phyloP scores from a whole-genome alignment of 92 coral and sea anemone genomes.

The Heliopora coerulea region DNA sequence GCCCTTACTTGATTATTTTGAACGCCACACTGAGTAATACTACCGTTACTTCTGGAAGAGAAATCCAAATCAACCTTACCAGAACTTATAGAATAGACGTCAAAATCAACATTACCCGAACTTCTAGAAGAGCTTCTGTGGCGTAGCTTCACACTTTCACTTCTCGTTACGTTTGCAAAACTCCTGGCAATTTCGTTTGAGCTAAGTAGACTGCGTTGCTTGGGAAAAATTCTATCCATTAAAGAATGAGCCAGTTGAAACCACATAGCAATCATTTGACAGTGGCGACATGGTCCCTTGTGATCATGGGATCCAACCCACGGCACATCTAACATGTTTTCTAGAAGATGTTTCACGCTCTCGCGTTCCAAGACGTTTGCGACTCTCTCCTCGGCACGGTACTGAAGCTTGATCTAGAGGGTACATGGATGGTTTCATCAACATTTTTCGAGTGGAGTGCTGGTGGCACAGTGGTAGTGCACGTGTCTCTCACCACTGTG shows the following conservation, averaged over 20 bases:
- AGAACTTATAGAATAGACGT: no score
- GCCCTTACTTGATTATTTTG: no score
- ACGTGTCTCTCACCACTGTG: no score
- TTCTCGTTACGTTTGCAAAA: constrained; percentile 22
- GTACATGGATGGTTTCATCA: background rate
- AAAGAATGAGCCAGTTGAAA: constrained; percentile 83
- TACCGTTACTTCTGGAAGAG: no score
- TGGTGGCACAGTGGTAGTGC: no score
- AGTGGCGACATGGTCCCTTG: constrained; percentile 76
- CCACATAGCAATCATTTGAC: constrained; percentile 92
- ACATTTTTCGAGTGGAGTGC: no score
- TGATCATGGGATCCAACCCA: constrained; percentile 90
- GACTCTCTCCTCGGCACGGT: constrained; percentile 68
- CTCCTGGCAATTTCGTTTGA: constrained; percentile 19
- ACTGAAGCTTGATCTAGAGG: constrained; percentile 77
- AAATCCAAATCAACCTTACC: no score
- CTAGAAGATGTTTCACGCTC: constrained; percentile 71
- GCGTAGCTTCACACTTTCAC: constrained; percentile 6
- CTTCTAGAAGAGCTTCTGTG: background rate
- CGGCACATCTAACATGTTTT: constrained; percentile 82
- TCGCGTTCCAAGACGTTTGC: constrained; percentile 74
- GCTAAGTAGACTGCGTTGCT: constrained; percentile 42
- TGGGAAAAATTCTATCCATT: constrained; percentile 76
- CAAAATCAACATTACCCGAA: background rate
- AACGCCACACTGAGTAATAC: no score